Base-by-base conservation (phyloP, 1,140 invertebrate species). In the Temnothorax longispinosus region DNA sequence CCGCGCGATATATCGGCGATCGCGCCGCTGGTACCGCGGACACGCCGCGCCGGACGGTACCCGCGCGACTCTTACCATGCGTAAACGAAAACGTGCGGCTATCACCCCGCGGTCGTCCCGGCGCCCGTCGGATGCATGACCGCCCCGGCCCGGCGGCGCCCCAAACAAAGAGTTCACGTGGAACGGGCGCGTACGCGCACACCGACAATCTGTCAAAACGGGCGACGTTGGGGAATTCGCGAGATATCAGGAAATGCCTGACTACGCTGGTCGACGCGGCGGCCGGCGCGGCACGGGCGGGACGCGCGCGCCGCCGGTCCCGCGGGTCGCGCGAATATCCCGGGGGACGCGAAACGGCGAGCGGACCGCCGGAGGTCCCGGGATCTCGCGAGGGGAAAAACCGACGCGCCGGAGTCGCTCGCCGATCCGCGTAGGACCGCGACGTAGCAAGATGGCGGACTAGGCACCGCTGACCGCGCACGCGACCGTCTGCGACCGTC, bases 121-220 rank as follows among this genome's bases (percentile, higher is more conserved):
- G 80, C 58, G 72, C 75, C 86, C 88, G 84, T 91, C 89, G 88
- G 81, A 86, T 88, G 89, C 91, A 92, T 92, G 81, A 92, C 90
- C 89, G 89, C 90, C 27, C 27, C 27, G 27, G 1, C 27, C 27
- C 90, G 90, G 90, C 90, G 90, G 90, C 86, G 82, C 85, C 88
- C 38, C 60, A 92, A 91, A 91, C 88, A 92, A 93, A 92, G 92
- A 91, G 89, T 92, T 93, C 92, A 93, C 92, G 92, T 93, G 92
- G 89, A 91, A 88, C 77, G 72, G 72, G 86, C 89, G 91, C 87
- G 87, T 91, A 88, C 88, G 90, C 90, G 88, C 89, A 88, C 88
- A 89, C 85, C 76, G 89, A 90, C 88, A 91, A 92, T 92, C 92
- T 92, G 92, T 92, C 92, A 92, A 93, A 91, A 69, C 91, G 88